Evolutionary conservation across 2,113 vertebrate species (phyloP).

Genomic region (Prietella phreatophila): DNA sequence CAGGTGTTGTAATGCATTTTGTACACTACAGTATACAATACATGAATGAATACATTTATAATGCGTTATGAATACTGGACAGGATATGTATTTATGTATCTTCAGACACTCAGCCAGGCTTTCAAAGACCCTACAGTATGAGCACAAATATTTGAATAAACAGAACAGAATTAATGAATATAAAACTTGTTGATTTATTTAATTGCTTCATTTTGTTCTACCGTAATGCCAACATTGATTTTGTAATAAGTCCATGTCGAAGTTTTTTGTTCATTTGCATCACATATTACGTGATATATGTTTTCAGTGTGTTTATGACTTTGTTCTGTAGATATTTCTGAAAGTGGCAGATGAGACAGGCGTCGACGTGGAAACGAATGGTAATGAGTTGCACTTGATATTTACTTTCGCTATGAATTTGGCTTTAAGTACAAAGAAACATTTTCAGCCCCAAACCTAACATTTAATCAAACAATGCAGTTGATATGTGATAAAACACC

Average conservation of each 20-base stretch:
- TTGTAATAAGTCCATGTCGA: not conserved
- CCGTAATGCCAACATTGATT: not conserved
- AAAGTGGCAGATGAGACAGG: conserved; percentile 94
- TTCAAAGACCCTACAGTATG: not conserved
- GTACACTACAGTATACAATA: no score
- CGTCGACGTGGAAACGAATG: conserved; percentile 83
- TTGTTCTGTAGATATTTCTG: conserved; percentile 84
- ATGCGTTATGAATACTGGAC: no score
- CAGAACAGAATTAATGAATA: not conserved
- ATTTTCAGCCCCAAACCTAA: not conserved
- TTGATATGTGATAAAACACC: not conserved
- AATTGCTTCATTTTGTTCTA: not conserved
- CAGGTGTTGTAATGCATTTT: no score
- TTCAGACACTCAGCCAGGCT: not conserved
- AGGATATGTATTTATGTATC: not conserved
- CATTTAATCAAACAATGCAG: not conserved
- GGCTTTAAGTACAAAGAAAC: not conserved
- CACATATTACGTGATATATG: not conserved
- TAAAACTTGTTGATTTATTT: not conserved
- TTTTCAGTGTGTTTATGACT: not conserved
- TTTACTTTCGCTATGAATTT: not conserved
- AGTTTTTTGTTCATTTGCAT: not conserved
- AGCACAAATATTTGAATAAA: not conserved
- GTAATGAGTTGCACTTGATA: conserved; percentile 63
- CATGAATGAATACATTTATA: no score